Base-by-base conservation (phyloP, 1,140 invertebrate species). In the Metopolophium dirhodum region DNA sequence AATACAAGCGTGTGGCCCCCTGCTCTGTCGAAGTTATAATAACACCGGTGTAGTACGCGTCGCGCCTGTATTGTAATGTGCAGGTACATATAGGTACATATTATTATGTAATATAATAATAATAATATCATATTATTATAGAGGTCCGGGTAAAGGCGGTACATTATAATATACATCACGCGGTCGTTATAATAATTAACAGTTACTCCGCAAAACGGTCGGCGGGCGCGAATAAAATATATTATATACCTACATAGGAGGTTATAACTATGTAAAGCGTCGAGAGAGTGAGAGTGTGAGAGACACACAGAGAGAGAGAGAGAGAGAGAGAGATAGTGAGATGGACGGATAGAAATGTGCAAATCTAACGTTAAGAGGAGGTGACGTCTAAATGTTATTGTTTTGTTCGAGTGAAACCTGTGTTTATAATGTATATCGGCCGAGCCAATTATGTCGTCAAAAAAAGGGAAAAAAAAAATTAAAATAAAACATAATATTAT, bases 391-490 rank as follows among this genome's bases (percentile, higher is more conserved):
- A 23, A 37, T 41, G 35, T 41, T 87, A 87, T 87, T 47, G 45
- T 87, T 47, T 30, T 49, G 37, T 85, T 23, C 82, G 37, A 45
- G 83, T 86, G 86, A 88, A 88, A 88, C 86, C 86, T 88, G 47
- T 88, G 86, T 88, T 88, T 88, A 88, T 88, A 45, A 30, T 1
- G 11, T 26, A 30, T 88, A 88, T 49, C 86, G 47, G 47, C 86
- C n/a, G 49, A 88, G 20, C 86, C 86, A 88, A 88, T 88, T 88
- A 88, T 51, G 47, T 88, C 86, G 86, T 88, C 86, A 88, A 30
- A 49, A 49, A 88, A n/a, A 87, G 14, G 23, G 51, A 22, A 49
- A 87, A 22, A 85, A 45, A 68, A 30, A 68, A 68, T 14, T 14
- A n/a, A 68, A 68, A 68, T 68, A 68, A 68, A 68, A 68, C 61